Conservation (phyloP, 1,140 invertebrate species). For the Drosophila eugracilis region DNA sequence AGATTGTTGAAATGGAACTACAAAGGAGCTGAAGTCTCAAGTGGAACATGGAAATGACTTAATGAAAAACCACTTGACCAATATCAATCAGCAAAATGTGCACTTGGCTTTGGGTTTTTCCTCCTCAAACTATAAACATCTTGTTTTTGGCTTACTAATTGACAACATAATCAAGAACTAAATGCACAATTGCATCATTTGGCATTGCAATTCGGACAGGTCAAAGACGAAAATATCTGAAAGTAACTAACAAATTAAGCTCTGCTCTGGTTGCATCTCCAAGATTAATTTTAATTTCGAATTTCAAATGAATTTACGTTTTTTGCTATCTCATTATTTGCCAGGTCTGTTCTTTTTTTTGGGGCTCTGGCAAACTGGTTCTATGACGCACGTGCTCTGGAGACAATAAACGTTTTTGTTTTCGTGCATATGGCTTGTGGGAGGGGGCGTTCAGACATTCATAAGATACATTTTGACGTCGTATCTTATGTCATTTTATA, state of each 20-base stretch:
- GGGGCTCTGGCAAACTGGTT: conserved; percentile 40
- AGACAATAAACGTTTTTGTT: conserved; percentile 63
- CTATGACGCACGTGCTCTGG: conserved; percentile 47
- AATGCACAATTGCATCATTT: not conserved
- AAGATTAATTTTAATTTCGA: conserved; percentile 31
- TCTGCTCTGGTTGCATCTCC: conserved; percentile 5
- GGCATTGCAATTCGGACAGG: not conserved
- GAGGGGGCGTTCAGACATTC: conserved; percentile 37
- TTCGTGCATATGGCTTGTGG: conserved; percentile 13
- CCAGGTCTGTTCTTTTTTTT: conserved; percentile 36
- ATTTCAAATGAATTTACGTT: conserved; percentile 32
- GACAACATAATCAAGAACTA: conserved; percentile 35
- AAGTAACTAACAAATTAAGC: conserved; percentile 16
- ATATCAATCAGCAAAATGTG: conserved; percentile 46
- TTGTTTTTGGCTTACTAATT: conserved; percentile 22
- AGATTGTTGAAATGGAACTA: conserved; percentile 47
- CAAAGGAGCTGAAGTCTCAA: conserved; percentile 52
- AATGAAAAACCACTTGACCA: conserved; percentile 52
- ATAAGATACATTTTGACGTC: conserved; percentile 65
- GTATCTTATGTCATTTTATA: conserved; percentile 70
- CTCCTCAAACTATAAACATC: too few species aligned
- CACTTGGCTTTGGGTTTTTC: conserved; percentile 17
- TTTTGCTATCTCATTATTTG: conserved; percentile 21
- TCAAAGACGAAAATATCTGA: not conserved
- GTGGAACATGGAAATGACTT: conserved; percentile 49